A percentile compares a stretch with the other conserved stretches of the same genome.
These are phyloP conservation scores for Tokudaia muenninki DNA, from an alignment of 2,797 vertebrate genomes.

Conservation along the genomic window DNA sequence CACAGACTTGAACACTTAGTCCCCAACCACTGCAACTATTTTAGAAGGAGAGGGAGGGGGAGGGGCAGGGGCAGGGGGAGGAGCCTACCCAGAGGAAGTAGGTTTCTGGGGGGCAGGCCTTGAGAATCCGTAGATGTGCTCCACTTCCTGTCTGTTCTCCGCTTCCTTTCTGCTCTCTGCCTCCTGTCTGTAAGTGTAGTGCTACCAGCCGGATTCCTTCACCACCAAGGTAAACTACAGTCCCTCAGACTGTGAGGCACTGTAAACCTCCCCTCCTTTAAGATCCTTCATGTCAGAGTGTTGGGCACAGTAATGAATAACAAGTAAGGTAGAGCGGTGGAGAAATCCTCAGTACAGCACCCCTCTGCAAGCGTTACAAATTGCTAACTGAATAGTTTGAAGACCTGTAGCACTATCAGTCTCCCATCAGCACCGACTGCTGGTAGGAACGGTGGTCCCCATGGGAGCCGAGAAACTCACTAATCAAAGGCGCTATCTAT, in stretches of 20 bases:
- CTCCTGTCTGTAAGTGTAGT: no score
- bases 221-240: neutral
- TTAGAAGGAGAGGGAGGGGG: neutral
- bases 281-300: neutral
- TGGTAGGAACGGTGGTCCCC: neutral
- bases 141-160: neutral
- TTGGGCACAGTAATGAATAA: neutral
- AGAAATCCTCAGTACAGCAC: neutral
- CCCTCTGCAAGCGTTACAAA: neutral
- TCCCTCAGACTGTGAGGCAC: neutral
- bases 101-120: neutral
- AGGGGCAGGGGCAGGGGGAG: fast-evolving
- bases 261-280: neutral
- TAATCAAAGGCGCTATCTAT: neutral
- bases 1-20: neutral
- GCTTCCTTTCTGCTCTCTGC: no score
- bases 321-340: no score
- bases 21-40: neutral
- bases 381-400: neutral
- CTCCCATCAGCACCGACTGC: neutral
- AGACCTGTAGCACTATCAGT: no score
- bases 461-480: fast-evolving
- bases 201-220: neutral
- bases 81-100: neutral
- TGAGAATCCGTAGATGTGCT: neutral